These are phyloP conservation scores for Lepas anatifera DNA, from an alignment of 2,888 invertebrate species.

Conservation along the genomic window DNA sequence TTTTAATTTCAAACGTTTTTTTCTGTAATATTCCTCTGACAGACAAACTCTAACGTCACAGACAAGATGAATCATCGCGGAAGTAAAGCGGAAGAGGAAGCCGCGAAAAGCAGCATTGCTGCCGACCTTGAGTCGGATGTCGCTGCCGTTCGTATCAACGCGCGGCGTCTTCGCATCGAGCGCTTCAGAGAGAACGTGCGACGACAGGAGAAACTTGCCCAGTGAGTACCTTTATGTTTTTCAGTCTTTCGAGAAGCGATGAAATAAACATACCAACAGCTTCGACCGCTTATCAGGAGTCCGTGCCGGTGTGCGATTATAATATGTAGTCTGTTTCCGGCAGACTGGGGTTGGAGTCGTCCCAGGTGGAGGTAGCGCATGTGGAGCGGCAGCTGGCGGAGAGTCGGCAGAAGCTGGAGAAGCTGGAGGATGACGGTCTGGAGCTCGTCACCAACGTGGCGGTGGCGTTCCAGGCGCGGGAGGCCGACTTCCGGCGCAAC, in stretches of 20 bases:
- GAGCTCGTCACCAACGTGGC: neutral
- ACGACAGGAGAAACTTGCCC: constrained; percentile 37
- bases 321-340: neutral
- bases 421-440: constrained; percentile 1
- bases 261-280: no score
- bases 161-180: constrained; percentile 52
- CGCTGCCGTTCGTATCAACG: constrained; percentile 56
- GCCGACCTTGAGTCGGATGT: constrained; percentile 39
- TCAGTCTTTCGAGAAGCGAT: no score
- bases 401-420: constrained; percentile 1
- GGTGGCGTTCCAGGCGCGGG: neutral
- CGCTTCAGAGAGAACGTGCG: constrained; percentile 28
- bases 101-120: neutral
- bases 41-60: no score
- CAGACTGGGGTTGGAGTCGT: neutral
- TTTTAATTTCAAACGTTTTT: no score
- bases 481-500: neutral
- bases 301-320: neutral
- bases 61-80: neutral
- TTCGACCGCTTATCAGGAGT: neutral
- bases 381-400: neutral
- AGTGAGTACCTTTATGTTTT: neutral
- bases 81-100: neutral
- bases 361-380: neutral
- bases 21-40: no score